Percentiles rank a stretch among this genome's conserved stretches.
phyloP scores from a whole-genome alignment of 2,797 vertebrate genomes.

The Poeciliopsis turneri region DNA sequence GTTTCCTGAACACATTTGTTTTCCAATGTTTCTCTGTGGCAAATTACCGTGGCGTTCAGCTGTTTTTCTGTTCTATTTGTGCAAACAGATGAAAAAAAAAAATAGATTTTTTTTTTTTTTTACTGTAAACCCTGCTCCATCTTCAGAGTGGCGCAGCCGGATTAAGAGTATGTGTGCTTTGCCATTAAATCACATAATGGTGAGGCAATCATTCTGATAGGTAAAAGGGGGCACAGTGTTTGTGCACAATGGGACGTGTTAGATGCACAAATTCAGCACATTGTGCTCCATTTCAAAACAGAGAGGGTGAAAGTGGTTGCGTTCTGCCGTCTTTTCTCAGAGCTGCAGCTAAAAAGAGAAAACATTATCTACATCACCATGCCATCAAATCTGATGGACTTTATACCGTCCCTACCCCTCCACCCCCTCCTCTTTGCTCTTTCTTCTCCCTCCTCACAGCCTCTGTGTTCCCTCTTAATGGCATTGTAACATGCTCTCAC shows the following conservation, averaged over 20 bases:
- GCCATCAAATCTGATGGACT: conserved; percentile 81
- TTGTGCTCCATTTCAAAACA: conserved; percentile 62
- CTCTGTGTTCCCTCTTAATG: conserved; percentile 71
- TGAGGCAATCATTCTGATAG: conserved; percentile 67
- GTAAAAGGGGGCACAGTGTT: conserved; percentile 62
- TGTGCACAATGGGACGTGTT: conserved; percentile 67
- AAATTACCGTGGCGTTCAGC: conserved; percentile 70
- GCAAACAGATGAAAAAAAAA: conserved; percentile 71
- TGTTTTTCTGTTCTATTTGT: conserved; percentile 69
- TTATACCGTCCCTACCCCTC: conserved; percentile 41
- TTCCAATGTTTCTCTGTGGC: conserved; percentile 73
- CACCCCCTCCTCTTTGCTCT: conserved; percentile 13
- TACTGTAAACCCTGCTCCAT: conserved; percentile 42
- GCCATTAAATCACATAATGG: conserved; percentile 73
- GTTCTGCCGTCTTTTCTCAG: conserved; percentile 70
- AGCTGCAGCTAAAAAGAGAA: conserved; percentile 72
- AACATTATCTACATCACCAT: conserved; percentile 82
- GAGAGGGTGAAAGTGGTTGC: conserved; percentile 64
- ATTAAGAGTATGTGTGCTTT: conserved; percentile 68
- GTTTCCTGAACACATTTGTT: conserved; percentile 78
- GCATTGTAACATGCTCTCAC: conserved; percentile 71
- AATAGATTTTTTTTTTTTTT: conserved; percentile 24
- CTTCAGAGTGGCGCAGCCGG: conserved; percentile 38
- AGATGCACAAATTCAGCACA: conserved; percentile 54
- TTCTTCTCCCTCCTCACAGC: conserved; percentile 49